Base-by-base conservation (phyloP, 2,113 vertebrate genomes). In the Anser cygnoides region DNA sequence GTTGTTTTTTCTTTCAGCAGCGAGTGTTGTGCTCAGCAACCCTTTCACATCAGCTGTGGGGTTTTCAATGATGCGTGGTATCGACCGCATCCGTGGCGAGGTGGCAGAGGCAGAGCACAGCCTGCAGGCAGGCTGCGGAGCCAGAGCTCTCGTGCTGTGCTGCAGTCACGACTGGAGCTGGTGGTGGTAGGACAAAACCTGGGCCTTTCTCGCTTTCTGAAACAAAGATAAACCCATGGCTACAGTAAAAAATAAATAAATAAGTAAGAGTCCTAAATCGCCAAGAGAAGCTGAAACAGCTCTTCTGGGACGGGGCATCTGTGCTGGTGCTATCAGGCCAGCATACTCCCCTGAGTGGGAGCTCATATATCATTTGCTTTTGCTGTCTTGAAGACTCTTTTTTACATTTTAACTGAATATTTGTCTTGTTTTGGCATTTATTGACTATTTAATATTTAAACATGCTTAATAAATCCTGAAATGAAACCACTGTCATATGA, bases 201-300 rank as follows among this genome's bases (percentile, higher is more conserved):
- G 29, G 3, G n/a, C 16, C 43, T 83, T 57, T 50, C 52, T 71
- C 82, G 66, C 71, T 92, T 88, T 76, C 86, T 91, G 89, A 70
- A 63, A 63, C 10, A 59, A 66, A 79, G 93, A 90, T 92, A 93
- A 95, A 94, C 79, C 52, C 92, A 65, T 37, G 50, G 26, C 81
- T 96, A 81, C 63, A 94, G 63, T 96, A 76, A 80, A 94, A 97
- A 97, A 90, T 66, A 89, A 97, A 97, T 65, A 83, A 89, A 88
- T 95, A 96, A 92, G 97, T 95, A 96, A 92, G 97, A 93, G 88
- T 94, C 59, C 65, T 76, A n/a, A 96, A 92, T 39, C 93, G 59
- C 55, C 4, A 92, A 68, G 61, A 93, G 77, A 96, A 95, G 71
- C 91, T 95, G 95, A 93, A 97, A 89, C 73, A 84, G n/a, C 35